Conservation (phyloP, 2,113 vertebrate species). For the Heliornis fulica region DNA sequence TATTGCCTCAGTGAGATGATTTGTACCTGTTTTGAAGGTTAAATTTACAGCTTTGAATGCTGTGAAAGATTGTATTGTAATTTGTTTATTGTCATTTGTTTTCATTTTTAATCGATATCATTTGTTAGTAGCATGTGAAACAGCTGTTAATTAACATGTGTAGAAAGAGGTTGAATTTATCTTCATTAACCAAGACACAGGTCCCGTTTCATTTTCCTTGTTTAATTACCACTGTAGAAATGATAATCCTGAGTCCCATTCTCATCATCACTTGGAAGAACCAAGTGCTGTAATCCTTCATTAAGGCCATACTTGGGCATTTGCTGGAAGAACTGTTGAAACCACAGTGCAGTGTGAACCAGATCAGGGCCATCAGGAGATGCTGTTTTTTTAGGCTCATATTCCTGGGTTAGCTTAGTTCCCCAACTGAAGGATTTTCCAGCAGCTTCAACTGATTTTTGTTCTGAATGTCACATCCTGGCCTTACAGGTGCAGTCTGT, state of each 20-base stretch:
- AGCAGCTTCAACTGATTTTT: not conserved
- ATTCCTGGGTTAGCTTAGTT: not conserved
- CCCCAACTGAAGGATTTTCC: not conserved
- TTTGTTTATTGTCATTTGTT: not conserved
- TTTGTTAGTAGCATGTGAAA: not conserved
- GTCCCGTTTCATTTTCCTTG: not conserved
- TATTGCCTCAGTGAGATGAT: not conserved
- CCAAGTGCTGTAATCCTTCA: not conserved
- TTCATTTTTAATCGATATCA: not conserved
- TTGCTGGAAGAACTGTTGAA: not conserved
- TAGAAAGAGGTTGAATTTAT: not conserved
- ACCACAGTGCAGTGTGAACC: accelerated
- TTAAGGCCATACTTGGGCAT: not conserved
- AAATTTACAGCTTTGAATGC: not conserved
- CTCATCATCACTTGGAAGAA: not conserved
- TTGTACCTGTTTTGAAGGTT: not conserved
- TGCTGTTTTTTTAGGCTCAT: not conserved
- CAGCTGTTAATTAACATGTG: constrained; percentile 13
- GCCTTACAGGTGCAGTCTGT: not conserved
- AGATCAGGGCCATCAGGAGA: not conserved
- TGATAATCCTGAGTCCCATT: not conserved
- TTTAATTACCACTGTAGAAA: not conserved
- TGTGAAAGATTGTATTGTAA: not conserved
- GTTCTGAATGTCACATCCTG: too few species aligned
- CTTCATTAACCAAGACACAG: not conserved